Evolutionary conservation across 2,113 vertebrate genomes (phyloP), one percentile per base, ranked within the genome.

Genomic region (Aldabrachelys gigantea): DNA sequence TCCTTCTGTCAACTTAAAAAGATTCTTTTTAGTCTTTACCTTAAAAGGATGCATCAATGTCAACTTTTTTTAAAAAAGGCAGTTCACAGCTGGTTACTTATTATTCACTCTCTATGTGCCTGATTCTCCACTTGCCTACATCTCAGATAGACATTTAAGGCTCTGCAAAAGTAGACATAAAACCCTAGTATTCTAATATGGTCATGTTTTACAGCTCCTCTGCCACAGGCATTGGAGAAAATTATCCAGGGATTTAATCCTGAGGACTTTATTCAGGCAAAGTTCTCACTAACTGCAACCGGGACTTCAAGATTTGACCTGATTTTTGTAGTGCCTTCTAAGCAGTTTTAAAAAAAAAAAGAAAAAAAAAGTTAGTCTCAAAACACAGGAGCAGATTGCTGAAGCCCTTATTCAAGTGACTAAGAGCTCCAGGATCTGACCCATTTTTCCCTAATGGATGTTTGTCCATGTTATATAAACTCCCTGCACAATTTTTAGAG

Each of bases 21-120:
- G 65, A 88, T 69, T 38, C 92, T 97, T 96, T 95, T 87, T 90
- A 53, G 88, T 90, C 62, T 78, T 97, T 95, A 97, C 95, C 96
- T 96, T 95, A 96, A 97, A 97, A 96, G 95, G 94, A 97, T 80
- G 85, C 89, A 90, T 88, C 80, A 93, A 82, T 94, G 94, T 96
- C 97, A 95, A 94, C 84, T 95, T 82, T 53, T 57, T 38, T 24
- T 25, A 25, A 84, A 49, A 41, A 69, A 92, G 92, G 88, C 84
- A 94, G 76, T 87, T 94, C 84, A 94, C 89, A 95, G 79, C 50
- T 96, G 89, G 95, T 88, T 86, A 89, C 5, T 90, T 88, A 38
- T n/a, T 95, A 49, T 84, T 87, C 50, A 27, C 87, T 83, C 54
- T 80, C 11, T 0, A 0, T 52, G 62, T 83, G 93, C 86, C 87